A percentile compares a stretch with the other conserved stretches of the same genome.
Evolutionary conservation across 1,140 invertebrate genomes (phyloP).

Genomic region (Helicoverpa armigera): DNA sequence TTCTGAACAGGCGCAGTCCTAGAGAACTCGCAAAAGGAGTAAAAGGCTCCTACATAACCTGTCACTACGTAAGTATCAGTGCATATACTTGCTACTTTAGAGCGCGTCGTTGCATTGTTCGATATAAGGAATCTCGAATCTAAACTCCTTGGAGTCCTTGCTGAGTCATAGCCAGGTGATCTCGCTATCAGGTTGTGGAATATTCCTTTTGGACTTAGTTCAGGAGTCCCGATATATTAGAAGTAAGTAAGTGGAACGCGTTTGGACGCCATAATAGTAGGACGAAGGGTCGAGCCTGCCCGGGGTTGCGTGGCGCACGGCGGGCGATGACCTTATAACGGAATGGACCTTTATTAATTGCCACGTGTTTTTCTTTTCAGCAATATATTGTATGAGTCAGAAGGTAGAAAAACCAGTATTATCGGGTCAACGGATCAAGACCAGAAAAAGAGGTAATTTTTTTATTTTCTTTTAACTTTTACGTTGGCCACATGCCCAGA

Average conservation of each 20-base stretch:
- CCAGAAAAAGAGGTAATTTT: conserved; percentile 98
- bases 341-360: conserved; percentile 72
- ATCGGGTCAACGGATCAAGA: conserved; percentile 99
- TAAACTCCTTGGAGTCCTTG: conserved; percentile 59
- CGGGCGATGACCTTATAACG: conserved; percentile 78
- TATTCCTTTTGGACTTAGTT: conserved; percentile 54
- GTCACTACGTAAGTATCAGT: conserved; percentile 85
- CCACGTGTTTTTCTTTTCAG: conserved; percentile 89
- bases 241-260: conserved; percentile 73
- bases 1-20: conserved; percentile 86
- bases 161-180: conserved; percentile 75
- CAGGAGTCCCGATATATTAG: conserved; percentile 55
- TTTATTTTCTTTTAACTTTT: conserved; percentile 7
- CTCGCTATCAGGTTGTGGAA: conserved; percentile 57
- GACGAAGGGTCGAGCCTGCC: conserved; percentile 50
- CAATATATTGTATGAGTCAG: conserved; percentile 99
- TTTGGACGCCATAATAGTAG: conserved; percentile 64
- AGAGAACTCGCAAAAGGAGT: conserved; percentile 86
- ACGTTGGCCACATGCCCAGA: conserved; percentile 12
- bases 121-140: conserved; percentile 25
- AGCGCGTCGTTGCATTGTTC: conserved; percentile 43
- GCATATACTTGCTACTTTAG: conserved; percentile 55
- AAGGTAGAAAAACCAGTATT: conserved; percentile 99
- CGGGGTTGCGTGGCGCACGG: conserved; percentile 60
- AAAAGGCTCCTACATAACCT: conserved; percentile 87